phyloP scores from a whole-genome alignment of 2,888 invertebrate species.

The Drosophila neotestacea region DNA sequence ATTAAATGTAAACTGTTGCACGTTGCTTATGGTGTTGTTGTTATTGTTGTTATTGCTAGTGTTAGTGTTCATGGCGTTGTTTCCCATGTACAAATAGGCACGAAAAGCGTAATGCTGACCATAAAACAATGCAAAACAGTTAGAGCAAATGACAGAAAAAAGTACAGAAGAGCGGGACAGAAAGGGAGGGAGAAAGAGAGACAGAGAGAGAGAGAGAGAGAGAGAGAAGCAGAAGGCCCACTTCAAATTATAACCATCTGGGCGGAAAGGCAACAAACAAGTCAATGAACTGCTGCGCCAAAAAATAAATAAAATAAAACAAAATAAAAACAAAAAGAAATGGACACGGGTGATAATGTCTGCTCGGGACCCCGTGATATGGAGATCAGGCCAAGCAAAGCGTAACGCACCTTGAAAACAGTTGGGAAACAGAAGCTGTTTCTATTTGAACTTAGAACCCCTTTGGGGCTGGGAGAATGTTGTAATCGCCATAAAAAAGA shows the following conservation, averaged over 20 bases:
- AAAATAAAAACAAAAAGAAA: conserved; percentile 15
- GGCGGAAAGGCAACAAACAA: conserved; percentile 40
- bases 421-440: conserved; percentile 8
- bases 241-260: conserved; percentile 67
- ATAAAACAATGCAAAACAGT: conserved; percentile 82
- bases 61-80: conserved; percentile 51
- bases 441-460: neutral
- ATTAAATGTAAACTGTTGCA: conserved; percentile 81
- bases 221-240: conserved; percentile 14
- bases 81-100: conserved; percentile 70
- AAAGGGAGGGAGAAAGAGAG: neutral
- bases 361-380: conserved; percentile 1
- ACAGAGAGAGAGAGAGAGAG: neutral
- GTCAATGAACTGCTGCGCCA: conserved; percentile 74
- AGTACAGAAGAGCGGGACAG: conserved; percentile 14
- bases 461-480: neutral
- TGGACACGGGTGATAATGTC: conserved; percentile 25
- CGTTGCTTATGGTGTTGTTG: conserved; percentile 37
- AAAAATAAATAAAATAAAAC: conserved; percentile 29
- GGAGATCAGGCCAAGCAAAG: conserved; percentile 47
- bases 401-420: conserved; percentile 41
- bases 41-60: conserved; percentile 29
- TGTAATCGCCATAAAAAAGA: neutral
- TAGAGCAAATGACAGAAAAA: conserved; percentile 63
- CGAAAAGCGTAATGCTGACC: conserved; percentile 67